These are phyloP conservation scores for Cheumatopsyche charites DNA, from an alignment of 1,140 invertebrate species.

Conservation along the genomic window DNA sequence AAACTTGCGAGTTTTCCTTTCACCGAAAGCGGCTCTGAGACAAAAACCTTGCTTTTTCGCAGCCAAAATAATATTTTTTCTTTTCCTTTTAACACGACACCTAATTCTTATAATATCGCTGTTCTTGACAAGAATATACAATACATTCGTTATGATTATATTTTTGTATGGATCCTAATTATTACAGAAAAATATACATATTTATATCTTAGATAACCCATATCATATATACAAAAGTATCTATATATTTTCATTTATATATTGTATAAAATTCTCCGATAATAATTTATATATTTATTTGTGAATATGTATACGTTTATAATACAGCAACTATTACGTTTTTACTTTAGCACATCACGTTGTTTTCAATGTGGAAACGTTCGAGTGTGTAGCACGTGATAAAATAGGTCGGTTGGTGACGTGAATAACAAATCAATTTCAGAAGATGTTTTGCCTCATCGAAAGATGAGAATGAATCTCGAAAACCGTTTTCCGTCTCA, in stretches of 20 bases:
- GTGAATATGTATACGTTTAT: no score
- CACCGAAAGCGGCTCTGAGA: neutral
- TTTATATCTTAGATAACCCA: no score
- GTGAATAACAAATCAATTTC: conserved; percentile 17
- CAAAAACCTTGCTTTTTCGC: neutral
- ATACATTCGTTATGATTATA: no score
- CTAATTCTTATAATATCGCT: conserved; percentile 11
- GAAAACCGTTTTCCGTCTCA: conserved; percentile 20
- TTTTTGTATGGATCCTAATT: conserved; percentile 8
- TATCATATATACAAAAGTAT: no score
- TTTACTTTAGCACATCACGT: no score
- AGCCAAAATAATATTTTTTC: neutral
- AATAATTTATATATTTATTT: no score
- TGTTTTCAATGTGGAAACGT: no score
- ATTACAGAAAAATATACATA: no score
- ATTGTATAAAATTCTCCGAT: no score
- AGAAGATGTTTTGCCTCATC: neutral
- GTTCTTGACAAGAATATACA: conserved; percentile 11
- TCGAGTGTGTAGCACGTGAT: neutral
- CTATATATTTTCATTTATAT: no score
- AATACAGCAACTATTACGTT: no score
- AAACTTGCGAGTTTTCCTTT: conserved; percentile 19
- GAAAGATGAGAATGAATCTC: conserved; percentile 20
- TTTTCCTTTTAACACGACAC: neutral
- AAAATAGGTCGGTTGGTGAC: conserved; percentile 3